A percentile compares a stretch with the other conserved stretches of the same genome.
phyloP scores from a whole-genome alignment of 2,113 vertebrate species.

The Dicerorhinus sumatrensis region DNA sequence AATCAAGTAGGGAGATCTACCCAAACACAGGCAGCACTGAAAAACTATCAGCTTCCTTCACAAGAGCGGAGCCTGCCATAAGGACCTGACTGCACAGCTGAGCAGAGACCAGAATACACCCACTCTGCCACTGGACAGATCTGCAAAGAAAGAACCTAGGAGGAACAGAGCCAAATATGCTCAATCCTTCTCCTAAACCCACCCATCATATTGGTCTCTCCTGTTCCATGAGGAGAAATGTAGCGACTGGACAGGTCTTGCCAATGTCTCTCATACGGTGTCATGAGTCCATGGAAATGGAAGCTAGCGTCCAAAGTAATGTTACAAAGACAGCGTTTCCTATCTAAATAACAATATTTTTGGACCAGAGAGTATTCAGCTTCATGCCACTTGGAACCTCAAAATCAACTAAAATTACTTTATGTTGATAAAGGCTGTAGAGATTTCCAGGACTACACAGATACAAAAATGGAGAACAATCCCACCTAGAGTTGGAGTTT shows the following conservation, averaged over 20 bases:
- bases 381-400: neutral
- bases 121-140: neutral
- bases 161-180: neutral
- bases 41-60: neutral
- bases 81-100: neutral
- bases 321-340: neutral
- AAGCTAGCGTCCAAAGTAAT: neutral
- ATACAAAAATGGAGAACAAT: neutral
- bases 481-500: neutral
- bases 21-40: too few relatives aligned
- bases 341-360: neutral
- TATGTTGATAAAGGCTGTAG: fast-evolving
- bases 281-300: neutral
- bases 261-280: fast-evolving
- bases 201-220: too few relatives aligned
- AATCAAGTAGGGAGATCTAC: too few relatives aligned
- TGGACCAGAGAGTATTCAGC: too few relatives aligned
- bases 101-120: neutral
- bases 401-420: neutral
- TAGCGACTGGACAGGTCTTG: too few relatives aligned
- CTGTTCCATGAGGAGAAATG: too few relatives aligned
- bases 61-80: neutral
- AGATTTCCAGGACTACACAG: neutral
- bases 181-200: neutral
- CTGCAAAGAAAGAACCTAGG: neutral